phyloP scores from a whole-genome alignment of 2,797 vertebrate species.

The Hippoglossus hippoglossus region DNA sequence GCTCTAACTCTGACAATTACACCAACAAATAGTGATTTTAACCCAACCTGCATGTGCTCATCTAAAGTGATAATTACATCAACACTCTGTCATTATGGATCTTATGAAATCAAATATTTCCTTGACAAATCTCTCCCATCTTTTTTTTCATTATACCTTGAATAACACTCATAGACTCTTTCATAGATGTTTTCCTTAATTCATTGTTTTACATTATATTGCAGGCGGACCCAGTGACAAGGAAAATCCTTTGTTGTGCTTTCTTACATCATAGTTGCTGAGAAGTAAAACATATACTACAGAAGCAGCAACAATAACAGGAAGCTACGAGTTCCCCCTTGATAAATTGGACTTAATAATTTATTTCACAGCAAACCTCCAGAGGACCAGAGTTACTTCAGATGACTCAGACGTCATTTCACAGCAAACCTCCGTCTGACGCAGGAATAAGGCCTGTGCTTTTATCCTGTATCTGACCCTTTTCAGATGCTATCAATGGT shows the following conservation, averaged over 20 bases:
- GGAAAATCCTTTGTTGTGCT: background rate
- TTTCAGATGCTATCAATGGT: background rate
- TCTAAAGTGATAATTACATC: background rate
- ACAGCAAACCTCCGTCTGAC: background rate
- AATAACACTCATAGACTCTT: background rate
- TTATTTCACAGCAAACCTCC: background rate
- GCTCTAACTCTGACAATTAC: too few relatives aligned
- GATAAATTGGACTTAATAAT: background rate
- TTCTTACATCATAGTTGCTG: background rate
- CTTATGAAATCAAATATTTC: too few relatives aligned
- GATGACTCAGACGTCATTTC: background rate
- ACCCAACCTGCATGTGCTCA: background rate
- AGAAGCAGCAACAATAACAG: background rate
- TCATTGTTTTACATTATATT: background rate
- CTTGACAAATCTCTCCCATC: too few relatives aligned
- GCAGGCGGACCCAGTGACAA: background rate
- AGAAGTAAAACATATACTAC: background rate
- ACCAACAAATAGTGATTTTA: background rate
- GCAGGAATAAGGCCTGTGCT: background rate
- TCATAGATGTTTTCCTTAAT: background rate
- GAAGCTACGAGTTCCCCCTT: constrained; percentile 3
- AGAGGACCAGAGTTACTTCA: background rate
- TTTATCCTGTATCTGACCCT: background rate
- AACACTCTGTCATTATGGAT: background rate
- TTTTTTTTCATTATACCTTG: background rate